Conservation (phyloP, 2,888 invertebrate genomes). For the Zootermopsis nevadensis region DNA sequence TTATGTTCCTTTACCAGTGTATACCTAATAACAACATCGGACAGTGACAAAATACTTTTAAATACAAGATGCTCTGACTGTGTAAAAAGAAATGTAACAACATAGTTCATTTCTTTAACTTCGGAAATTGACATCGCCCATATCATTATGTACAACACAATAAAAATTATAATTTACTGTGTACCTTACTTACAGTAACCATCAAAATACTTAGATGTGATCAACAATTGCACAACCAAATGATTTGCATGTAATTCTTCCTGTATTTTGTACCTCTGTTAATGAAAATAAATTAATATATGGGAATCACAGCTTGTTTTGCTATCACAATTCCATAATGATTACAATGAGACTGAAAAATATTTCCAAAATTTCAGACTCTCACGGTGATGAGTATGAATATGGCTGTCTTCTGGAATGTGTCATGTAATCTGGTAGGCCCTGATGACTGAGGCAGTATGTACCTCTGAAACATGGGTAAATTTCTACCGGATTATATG, state of each 20-base stretch:
- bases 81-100: background rate
- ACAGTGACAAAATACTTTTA: background rate
- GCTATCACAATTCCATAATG: background rate
- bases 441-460: no score
- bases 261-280: background rate
- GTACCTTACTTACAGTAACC: background rate
- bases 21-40: background rate
- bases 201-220: background rate
- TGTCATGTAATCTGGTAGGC: no score
- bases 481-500: no score
- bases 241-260: background rate
- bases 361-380: no score
- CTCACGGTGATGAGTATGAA: no score
- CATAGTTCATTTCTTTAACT: background rate
- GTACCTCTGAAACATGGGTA: no score
- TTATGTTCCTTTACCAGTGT: slow-evolving; percentile 10
- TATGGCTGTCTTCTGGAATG: no score
- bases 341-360: background rate
- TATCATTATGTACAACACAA: background rate
- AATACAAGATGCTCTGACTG: background rate
- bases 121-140: background rate
- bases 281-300: background rate
- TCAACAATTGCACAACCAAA: slow-evolving; percentile 4
- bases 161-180: background rate
- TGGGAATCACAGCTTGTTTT: background rate